These are phyloP conservation scores for Tragelaphus oryx DNA, from an alignment of 2,797 vertebrate genomes.

Conservation along the genomic window DNA sequence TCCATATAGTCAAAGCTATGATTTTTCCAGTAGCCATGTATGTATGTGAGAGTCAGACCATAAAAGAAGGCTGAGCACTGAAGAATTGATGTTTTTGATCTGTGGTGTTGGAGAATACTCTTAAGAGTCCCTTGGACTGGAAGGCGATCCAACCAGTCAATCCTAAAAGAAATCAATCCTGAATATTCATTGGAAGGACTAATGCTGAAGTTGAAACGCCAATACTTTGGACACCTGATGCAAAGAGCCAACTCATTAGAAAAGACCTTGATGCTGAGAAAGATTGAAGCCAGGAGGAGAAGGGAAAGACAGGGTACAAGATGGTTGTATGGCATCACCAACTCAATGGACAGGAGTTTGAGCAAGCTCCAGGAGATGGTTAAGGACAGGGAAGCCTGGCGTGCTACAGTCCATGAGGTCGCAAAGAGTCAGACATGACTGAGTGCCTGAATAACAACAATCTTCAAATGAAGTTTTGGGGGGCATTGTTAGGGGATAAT, in stretches of 20 bases:
- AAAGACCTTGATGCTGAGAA: neutral
- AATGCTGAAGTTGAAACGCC: neutral
- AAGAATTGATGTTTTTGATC: neutral
- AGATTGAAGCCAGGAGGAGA: neutral
- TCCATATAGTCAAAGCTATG: neutral
- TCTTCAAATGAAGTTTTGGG: neutral
- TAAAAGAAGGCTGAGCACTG: neutral
- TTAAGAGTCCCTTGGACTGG: neutral
- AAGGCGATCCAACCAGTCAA: neutral
- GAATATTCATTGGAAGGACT: neutral
- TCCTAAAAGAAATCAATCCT: neutral
- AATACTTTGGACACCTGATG: neutral
- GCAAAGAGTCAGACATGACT: rapidly evolving
- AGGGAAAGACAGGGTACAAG: neutral
- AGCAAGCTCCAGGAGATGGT: neutral
- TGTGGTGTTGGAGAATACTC: neutral
- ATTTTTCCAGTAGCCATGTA: neutral
- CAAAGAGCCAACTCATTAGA: neutral
- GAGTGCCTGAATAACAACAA: neutral
- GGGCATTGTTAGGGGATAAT: neutral
- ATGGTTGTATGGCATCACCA: neutral
- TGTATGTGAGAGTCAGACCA: neutral
- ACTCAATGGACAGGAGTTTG: neutral
- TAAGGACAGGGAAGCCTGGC: neutral
- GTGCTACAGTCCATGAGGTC: rapidly evolving